Percentiles rank a stretch among this genome's conserved stretches.
Evolutionary conservation across 2,113 vertebrate species (phyloP).

Genomic region (Anguilla japonica): DNA sequence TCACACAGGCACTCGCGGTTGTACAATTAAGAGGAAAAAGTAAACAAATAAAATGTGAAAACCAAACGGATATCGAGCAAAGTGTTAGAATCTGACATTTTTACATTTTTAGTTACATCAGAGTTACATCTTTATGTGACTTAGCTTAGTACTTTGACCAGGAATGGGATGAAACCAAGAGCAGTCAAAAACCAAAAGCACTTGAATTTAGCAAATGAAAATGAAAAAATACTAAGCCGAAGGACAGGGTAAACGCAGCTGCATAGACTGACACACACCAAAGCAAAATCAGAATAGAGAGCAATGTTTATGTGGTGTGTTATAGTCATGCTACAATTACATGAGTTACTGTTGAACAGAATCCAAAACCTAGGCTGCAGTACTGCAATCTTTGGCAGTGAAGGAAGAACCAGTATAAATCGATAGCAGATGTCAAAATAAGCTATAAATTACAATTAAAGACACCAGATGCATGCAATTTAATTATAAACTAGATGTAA

Average conservation of each 20-base stretch:
- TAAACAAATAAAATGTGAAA: background rate
- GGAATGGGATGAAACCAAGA: background rate
- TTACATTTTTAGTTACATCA: no score
- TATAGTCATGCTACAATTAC: background rate
- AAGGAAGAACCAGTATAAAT: background rate
- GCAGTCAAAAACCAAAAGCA: no score
- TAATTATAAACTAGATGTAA: background rate
- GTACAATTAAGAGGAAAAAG: background rate
- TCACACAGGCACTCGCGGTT: no score
- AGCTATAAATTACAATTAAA: background rate
- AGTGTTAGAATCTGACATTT: no score
- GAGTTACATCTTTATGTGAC: no score
- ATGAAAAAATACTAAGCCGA: no score
- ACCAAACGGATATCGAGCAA: no score
- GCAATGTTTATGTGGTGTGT: background rate
- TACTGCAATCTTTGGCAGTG: conserved; percentile 9
- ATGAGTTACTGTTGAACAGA: background rate
- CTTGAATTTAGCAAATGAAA: no score
- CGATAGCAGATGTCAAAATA: background rate
- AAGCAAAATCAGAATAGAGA: background rate
- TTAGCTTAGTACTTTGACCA: no score
- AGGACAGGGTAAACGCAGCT: no score
- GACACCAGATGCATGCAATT: background rate
- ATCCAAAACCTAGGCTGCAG: background rate
- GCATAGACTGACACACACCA: background rate